phyloP scores from a whole-genome alignment of 2,113 vertebrate species.

The Ciconia stormi region DNA sequence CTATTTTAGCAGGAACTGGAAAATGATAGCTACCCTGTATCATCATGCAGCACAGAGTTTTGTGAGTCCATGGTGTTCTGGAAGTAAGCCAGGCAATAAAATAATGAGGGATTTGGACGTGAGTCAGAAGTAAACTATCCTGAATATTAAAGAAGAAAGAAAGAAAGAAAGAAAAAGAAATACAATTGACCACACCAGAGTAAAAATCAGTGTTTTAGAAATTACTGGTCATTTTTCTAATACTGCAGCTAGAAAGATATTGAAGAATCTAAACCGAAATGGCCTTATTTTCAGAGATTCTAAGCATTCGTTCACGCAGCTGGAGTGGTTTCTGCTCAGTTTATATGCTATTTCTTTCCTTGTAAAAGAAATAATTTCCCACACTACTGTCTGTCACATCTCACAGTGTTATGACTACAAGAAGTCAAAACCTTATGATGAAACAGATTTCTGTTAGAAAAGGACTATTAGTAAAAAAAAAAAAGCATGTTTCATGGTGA shows the following conservation, averaged over 20 bases:
- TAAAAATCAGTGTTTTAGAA: constrained; percentile 15
- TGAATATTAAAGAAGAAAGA: background rate
- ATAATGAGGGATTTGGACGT: background rate
- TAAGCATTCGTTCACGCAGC: background rate
- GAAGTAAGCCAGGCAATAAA: constrained; percentile 19
- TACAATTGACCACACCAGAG: background rate
- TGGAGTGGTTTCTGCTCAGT: background rate
- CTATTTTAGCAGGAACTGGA: background rate
- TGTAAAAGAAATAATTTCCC: background rate
- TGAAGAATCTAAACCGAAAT: background rate
- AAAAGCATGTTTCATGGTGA: background rate
- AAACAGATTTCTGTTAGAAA: background rate
- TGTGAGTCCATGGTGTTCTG: background rate
- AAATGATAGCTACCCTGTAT: background rate
- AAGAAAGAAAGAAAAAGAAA: background rate
- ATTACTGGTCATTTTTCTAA: background rate
- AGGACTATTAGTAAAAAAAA: background rate
- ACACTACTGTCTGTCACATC: background rate
- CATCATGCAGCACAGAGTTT: background rate
- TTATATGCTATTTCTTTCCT: background rate
- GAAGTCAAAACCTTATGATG: background rate
- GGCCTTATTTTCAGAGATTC: background rate
- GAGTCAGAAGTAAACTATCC: background rate
- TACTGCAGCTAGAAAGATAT: background rate
- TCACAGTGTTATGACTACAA: background rate